A percentile compares a stretch with the other conserved stretches of the same genome.
Evolutionary conservation across 2,888 invertebrate genomes (phyloP).

Genomic region (Ellobium chinense): DNA sequence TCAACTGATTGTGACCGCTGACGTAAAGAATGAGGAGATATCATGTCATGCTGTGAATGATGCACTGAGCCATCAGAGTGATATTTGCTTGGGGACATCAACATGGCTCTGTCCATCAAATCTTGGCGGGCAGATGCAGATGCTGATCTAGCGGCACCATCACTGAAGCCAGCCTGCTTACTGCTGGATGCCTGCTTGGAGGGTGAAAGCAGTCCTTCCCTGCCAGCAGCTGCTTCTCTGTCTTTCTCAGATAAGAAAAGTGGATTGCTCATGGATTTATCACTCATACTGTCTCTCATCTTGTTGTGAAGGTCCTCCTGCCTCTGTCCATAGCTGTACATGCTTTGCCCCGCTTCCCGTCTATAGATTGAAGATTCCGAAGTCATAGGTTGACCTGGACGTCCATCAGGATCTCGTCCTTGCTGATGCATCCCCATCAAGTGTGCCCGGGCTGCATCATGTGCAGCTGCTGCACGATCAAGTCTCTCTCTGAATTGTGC

Average conservation of each 20-base stretch:
- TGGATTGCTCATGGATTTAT: not conserved
- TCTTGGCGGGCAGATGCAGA: too few species aligned
- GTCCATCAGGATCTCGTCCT: not conserved
- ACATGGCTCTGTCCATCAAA: too few species aligned
- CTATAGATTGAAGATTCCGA: not conserved
- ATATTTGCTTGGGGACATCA: not conserved
- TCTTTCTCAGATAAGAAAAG: not conserved
- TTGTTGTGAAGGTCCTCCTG: not conserved
- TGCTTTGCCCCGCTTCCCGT: not conserved
- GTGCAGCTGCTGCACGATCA: not conserved
- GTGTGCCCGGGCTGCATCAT: not conserved
- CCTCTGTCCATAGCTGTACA: not conserved
- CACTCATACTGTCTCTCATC: not conserved
- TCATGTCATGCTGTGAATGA: not conserved
- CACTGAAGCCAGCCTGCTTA: not conserved
- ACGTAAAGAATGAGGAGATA: not conserved
- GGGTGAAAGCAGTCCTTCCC: not conserved
- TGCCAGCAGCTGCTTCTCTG: not conserved
- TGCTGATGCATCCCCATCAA: not conserved
- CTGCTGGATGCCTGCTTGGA: not conserved
- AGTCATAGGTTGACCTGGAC: not conserved
- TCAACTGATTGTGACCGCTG: not conserved
- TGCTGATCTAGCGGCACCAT: not conserved
- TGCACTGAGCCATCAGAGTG: not conserved
- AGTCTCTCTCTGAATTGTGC: constrained; percentile 10